Percentiles rank a stretch among this genome's conserved stretches.
Conservation (phyloP, 2,113 vertebrate genomes). For the Pterophyllum scalare region DNA sequence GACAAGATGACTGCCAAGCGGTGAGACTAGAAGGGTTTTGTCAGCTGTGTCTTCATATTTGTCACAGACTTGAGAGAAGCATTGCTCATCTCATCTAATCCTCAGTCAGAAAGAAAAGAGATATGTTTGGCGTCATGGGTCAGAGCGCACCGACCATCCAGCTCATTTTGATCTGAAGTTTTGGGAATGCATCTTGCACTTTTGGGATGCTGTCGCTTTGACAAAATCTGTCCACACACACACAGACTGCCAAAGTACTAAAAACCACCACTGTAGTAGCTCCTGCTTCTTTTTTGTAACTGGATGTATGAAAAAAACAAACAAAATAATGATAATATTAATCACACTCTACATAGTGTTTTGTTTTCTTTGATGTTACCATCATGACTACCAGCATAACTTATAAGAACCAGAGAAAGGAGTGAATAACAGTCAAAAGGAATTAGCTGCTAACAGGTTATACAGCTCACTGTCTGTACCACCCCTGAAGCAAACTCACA, state of each 20-base stretch:
- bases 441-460: neutral
- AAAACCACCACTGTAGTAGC: neutral
- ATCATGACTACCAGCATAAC: neutral
- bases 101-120: neutral
- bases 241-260: neutral
- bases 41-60: neutral
- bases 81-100: neutral
- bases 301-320: neutral
- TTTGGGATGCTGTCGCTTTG: no score
- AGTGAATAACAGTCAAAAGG: neutral
- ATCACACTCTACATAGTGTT: neutral
- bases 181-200: neutral
- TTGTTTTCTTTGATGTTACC: no score
- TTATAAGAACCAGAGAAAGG: neutral
- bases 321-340: neutral
- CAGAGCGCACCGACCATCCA: neutral
- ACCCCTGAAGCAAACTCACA: neutral
- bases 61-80: neutral
- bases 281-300: neutral
- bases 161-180: neutral
- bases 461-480: neutral
- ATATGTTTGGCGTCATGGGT: neutral
- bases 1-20: neutral
- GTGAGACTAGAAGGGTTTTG: neutral
- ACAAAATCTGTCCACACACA: no score